phyloP scores from a whole-genome alignment of 2,888 invertebrate genomes.

The Lepidochitona cinerea region DNA sequence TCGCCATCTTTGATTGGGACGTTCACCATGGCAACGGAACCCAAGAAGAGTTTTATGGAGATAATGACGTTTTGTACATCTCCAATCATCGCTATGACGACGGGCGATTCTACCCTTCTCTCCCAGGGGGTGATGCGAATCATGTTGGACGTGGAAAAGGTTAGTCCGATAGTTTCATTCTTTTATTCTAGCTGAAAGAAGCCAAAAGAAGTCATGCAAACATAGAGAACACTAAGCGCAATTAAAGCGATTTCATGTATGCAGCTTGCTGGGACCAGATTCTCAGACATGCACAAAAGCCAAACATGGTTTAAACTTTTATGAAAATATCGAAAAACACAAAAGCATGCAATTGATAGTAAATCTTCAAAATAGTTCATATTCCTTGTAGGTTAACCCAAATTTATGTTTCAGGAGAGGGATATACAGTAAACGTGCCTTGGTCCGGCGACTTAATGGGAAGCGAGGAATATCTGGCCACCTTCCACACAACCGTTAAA shows the following conservation, averaged over 20 bases:
- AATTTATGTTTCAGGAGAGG: conserved; percentile 28
- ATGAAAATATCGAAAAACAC: too few species aligned
- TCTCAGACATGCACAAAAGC: too few species aligned
- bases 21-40: conserved; percentile 96
- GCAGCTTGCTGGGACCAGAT: too few species aligned
- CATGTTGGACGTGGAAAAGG: conserved; percentile 77
- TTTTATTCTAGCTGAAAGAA: too few species aligned
- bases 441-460: conserved; percentile 75
- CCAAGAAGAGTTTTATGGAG: conserved; percentile 81
- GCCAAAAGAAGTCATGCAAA: too few species aligned
- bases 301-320: too few species aligned
- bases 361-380: too few species aligned
- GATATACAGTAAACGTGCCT: conserved; percentile 91
- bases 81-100: conserved; percentile 94
- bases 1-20: conserved; percentile 93
- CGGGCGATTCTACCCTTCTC: conserved; percentile 86
- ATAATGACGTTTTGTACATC: conserved; percentile 85
- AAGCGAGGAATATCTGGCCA: conserved; percentile 89
- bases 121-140: conserved; percentile 76
- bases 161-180: too few species aligned
- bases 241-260: too few species aligned
- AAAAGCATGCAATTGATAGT: too few species aligned
- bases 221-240: too few species aligned
- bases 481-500: conserved; percentile 85
- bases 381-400: too few species aligned